phyloP scores from a whole-genome alignment of 2,113 vertebrate genomes.

The Cygnus atratus region DNA sequence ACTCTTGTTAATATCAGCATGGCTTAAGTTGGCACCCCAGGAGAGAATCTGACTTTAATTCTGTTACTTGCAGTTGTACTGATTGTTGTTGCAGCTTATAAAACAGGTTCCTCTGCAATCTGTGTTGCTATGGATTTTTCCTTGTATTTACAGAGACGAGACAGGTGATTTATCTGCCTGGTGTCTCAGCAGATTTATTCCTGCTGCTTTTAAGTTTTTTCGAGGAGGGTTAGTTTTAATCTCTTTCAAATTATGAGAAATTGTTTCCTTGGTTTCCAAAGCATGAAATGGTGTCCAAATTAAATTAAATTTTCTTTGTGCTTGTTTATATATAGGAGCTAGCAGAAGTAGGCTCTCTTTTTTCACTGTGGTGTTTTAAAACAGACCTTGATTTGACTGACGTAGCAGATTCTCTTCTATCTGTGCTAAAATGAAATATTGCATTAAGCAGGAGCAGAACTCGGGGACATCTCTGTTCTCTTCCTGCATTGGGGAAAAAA shows the following conservation, averaged over 20 bases:
- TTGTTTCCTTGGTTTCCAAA: background rate
- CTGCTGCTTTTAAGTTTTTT: background rate
- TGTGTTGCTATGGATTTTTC: background rate
- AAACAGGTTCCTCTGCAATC: background rate
- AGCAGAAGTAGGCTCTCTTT: background rate
- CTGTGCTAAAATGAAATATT: background rate
- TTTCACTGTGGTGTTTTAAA: background rate
- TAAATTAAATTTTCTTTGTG: background rate
- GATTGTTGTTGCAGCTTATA: background rate
- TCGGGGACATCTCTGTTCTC: background rate
- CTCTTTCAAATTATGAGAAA: background rate
- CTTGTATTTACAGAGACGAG: background rate
- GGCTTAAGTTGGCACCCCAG: background rate
- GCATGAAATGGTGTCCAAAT: background rate
- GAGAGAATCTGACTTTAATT: background rate
- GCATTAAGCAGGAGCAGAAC: background rate
- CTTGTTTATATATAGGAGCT: background rate
- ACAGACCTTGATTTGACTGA: background rate
- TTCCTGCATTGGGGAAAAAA: background rate
- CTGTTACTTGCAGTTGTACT: background rate
- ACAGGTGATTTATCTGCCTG: background rate
- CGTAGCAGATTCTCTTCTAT: background rate
- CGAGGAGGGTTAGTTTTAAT: background rate
- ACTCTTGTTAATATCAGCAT: background rate
- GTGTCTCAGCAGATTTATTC: background rate